Percentiles rank a stretch among this genome's conserved stretches.
Evolutionary conservation across 2,797 vertebrate species (phyloP).

Genomic region (Coilia nasus): DNA sequence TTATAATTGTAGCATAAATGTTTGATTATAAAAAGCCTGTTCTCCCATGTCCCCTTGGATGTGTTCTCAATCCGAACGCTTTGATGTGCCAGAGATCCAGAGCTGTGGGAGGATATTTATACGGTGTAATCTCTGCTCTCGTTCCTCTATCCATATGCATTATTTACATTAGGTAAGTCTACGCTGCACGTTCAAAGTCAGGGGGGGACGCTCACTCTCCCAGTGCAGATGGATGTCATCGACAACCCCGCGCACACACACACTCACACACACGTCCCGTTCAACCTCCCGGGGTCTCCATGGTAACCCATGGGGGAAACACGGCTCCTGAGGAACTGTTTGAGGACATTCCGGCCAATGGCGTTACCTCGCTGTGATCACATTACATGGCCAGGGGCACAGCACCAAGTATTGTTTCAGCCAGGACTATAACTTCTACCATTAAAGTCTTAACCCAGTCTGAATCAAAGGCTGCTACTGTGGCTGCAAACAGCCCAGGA

Average conservation of each 20-base stretch:
- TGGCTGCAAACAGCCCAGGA: background rate
- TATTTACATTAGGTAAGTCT: conserved; percentile 31
- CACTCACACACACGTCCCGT: background rate
- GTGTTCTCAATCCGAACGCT: background rate
- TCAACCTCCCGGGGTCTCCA: background rate
- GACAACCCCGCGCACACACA: background rate
- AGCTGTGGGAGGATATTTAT: conserved; percentile 21
- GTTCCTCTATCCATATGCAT: conserved; percentile 1
- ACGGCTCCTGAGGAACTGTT: background rate
- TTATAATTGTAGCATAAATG: background rate
- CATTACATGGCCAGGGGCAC: background rate
- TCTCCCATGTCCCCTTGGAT: background rate
- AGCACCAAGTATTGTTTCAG: conserved; percentile 10
- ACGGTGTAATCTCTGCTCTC: conserved; percentile 14
- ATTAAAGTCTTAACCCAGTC: background rate
- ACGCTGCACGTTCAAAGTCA: background rate
- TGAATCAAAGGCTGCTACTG: background rate
- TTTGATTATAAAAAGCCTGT: background rate
- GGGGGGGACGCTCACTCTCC: background rate
- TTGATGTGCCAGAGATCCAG: conserved; percentile 21
- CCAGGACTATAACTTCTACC: conserved; percentile 1
- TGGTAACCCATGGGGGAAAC: background rate
- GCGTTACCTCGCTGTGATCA: conserved; percentile 25
- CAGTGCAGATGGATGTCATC: conserved; percentile 33
- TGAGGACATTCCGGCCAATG: background rate